phyloP scores from a whole-genome alignment of 2,113 vertebrate genomes.

The Alectura lathami region DNA sequence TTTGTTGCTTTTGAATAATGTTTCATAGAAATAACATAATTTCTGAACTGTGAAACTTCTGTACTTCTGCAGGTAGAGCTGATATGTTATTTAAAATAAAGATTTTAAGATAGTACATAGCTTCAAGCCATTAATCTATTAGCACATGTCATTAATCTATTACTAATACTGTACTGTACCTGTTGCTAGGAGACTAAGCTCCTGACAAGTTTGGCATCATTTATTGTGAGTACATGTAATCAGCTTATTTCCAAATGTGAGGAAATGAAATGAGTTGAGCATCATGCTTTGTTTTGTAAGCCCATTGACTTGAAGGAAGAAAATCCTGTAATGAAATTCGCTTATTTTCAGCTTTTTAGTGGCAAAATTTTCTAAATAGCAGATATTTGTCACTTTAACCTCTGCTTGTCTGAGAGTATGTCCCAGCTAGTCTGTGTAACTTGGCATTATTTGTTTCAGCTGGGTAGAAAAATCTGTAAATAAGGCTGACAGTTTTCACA shows the following conservation, averaged over 20 bases:
- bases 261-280: slow-evolving; percentile 23
- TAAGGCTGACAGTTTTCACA: not conserved
- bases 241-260: slow-evolving; percentile 79
- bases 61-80: not conserved
- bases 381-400: not conserved
- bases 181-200: slow-evolving; percentile 88
- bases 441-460: not conserved
- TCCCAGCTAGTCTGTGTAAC: not conserved
- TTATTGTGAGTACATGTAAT: slow-evolving; percentile 83
- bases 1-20: not conserved
- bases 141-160: slow-evolving; percentile 32
- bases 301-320: not conserved
- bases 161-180: slow-evolving; percentile 71
- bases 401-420: not conserved
- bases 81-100: not conserved
- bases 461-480: not conserved
- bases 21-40: not conserved
- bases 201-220: slow-evolving; percentile 81
- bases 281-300: slow-evolving; percentile 4
- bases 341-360: not conserved
- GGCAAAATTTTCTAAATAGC: not conserved
- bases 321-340: not conserved
- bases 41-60: not conserved
- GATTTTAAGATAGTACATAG: not conserved
- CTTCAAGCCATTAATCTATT: slow-evolving; percentile 41